phyloP scores from a whole-genome alignment of 2,888 invertebrate genomes.

The Mimas tiliae region DNA sequence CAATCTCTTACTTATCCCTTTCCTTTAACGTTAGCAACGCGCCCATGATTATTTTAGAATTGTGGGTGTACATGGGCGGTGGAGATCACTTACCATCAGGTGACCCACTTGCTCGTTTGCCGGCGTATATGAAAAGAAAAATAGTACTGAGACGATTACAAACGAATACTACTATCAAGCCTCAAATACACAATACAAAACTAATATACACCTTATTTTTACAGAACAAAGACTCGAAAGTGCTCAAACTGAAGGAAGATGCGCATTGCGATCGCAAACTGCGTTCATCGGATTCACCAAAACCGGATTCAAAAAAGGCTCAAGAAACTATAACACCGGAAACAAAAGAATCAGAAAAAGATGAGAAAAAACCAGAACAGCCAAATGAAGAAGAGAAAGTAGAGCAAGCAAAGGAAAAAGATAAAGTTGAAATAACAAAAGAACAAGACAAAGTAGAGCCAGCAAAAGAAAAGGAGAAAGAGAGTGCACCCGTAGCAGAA shows the following conservation, averaged over 20 bases:
- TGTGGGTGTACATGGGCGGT: no score
- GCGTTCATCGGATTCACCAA: slow-evolving; percentile 69
- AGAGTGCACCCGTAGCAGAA: slow-evolving; percentile 25
- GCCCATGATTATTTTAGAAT: no score
- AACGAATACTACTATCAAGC: no score
- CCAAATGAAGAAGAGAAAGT: slow-evolving; percentile 33
- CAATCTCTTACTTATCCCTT: no score
- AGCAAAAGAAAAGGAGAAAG: slow-evolving; percentile 20
- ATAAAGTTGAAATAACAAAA: no score
- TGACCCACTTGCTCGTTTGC: no score
- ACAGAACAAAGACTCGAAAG: slow-evolving; percentile 71
- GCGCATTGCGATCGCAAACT: slow-evolving; percentile 62
- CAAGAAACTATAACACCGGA: slow-evolving; percentile 36
- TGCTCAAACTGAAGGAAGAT: slow-evolving; percentile 69
- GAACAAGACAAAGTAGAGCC: slow-evolving; percentile 4
- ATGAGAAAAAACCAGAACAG: slow-evolving; percentile 38
- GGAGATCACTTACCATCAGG: no score
- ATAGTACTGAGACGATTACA: no score
- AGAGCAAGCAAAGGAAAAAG: slow-evolving; percentile 27
- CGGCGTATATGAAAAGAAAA: no score
- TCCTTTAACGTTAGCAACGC: no score
- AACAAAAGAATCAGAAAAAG: slow-evolving; percentile 36
- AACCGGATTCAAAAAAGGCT: slow-evolving; percentile 47
- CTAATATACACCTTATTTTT: no score
- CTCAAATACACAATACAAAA: no score